Conservation (phyloP, 2,888 invertebrate genomes). For the Agriopis leucophaearia region DNA sequence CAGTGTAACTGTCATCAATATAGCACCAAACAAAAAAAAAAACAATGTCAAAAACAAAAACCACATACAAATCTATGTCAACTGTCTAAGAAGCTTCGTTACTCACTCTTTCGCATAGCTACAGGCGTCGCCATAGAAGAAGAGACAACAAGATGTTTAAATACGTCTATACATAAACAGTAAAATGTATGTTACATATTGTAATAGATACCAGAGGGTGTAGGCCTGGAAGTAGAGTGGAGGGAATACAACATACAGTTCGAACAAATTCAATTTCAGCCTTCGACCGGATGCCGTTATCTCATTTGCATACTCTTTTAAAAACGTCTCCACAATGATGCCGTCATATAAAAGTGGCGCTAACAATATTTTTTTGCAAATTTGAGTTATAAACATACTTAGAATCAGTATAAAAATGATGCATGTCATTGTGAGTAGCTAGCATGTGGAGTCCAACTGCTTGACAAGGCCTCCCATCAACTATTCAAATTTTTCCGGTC, state of each 20-base stretch:
- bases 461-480: no score
- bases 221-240: conserved; percentile 25
- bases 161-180: conserved; percentile 67
- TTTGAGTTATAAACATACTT: no score
- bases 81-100: conserved; percentile 76
- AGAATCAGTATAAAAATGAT: no score
- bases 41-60: conserved; percentile 55
- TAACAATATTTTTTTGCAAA: no score
- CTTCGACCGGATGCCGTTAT: neutral
- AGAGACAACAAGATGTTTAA: conserved; percentile 78
- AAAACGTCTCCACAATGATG: no score
- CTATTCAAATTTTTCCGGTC: no score
- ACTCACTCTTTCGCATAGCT: conserved; percentile 86
- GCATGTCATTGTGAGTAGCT: no score
- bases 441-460: no score
- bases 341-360: no score
- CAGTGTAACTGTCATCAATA: conserved; percentile 42
- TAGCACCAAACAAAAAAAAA: conserved; percentile 54
- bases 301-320: no score
- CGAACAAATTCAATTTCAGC: neutral
- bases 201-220: conserved; percentile 34
- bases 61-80: conserved; percentile 66
- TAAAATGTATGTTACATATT: conserved; percentile 48
- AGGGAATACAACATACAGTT: conserved; percentile 4
- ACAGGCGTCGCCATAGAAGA: conserved; percentile 84